Evolutionary conservation across 2,888 invertebrate species (phyloP).

Genomic region (Drosophila multiciliata): DNA sequence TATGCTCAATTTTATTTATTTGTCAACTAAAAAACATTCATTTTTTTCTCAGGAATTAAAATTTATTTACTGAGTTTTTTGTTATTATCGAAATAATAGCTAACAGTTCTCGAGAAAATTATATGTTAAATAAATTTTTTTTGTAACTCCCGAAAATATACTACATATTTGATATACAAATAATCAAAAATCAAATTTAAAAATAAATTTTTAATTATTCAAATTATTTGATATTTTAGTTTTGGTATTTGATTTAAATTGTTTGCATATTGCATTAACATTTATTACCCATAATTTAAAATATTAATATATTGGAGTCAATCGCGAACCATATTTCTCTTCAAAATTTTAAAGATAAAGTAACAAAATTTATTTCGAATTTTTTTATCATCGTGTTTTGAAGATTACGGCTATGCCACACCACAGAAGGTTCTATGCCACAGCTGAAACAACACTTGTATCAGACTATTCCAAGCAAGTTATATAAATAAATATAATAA

Average conservation of each 20-base stretch:
- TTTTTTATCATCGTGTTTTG: neutral
- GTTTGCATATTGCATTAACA: neutral
- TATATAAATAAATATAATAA: neutral
- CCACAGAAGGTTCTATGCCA: neutral
- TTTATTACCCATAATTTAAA: neutral
- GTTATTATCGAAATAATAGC: neutral
- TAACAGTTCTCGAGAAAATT: neutral
- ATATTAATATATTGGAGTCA: neutral
- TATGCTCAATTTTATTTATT: neutral
- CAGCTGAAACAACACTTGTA: neutral
- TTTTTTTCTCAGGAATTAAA: neutral
- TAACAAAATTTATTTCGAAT: neutral
- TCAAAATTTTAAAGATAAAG: neutral
- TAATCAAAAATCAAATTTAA: neutral
- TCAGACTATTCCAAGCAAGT: neutral
- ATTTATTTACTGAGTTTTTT: neutral
- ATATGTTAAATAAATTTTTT: neutral
- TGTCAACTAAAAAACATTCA: neutral
- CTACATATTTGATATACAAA: neutral
- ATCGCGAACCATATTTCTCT: neutral
- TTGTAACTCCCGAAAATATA: neutral
- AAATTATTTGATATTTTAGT: neutral
- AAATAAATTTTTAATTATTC: neutral
- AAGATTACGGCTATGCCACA: neutral
- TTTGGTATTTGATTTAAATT: neutral